phyloP scores from a whole-genome alignment of 2,113 vertebrate genomes.

The Corvus moneduloides region DNA sequence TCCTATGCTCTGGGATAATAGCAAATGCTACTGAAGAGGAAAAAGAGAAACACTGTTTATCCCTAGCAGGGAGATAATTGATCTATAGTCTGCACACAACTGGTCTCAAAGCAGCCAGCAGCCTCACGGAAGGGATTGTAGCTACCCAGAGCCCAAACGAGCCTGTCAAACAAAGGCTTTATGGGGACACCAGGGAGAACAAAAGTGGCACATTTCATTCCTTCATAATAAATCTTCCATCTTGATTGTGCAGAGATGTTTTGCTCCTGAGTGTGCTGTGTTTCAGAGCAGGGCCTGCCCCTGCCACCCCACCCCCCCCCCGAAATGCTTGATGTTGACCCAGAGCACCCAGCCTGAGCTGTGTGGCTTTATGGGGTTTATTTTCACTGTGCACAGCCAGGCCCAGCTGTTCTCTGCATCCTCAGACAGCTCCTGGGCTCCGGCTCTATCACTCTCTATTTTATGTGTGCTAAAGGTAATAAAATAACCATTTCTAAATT shows the following conservation, averaged over 20 bases:
- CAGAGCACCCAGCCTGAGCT: background rate
- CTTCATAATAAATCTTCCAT: constrained; percentile 65
- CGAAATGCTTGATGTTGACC: background rate
- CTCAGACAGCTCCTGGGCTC: constrained; percentile 36
- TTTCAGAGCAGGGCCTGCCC: background rate
- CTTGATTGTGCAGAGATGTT: constrained; percentile 51
- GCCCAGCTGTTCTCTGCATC: constrained; percentile 12
- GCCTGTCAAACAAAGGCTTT: constrained; percentile 60
- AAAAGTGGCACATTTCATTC: constrained; percentile 57
- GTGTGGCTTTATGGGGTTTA: background rate
- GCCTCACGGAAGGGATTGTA: background rate
- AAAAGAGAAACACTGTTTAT: constrained; percentile 41
- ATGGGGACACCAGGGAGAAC: constrained; percentile 58
- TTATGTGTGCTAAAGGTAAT: constrained; percentile 67
- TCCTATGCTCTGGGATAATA: constrained; percentile 25
- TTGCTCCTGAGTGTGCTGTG: background rate
- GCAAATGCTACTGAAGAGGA: constrained; percentile 19
- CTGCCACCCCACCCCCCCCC: background rate
- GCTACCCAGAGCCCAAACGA: constrained; percentile 14
- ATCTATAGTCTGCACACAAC: constrained; percentile 56
- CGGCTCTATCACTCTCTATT: constrained; percentile 37
- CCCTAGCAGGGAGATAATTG: constrained; percentile 63
- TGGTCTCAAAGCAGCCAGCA: constrained; percentile 51
- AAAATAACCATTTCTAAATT: constrained; percentile 75
- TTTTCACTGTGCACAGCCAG: background rate